Evolutionary conservation across 1,140 invertebrate species (phyloP).

Genomic region (Bombus breviceps): DNA sequence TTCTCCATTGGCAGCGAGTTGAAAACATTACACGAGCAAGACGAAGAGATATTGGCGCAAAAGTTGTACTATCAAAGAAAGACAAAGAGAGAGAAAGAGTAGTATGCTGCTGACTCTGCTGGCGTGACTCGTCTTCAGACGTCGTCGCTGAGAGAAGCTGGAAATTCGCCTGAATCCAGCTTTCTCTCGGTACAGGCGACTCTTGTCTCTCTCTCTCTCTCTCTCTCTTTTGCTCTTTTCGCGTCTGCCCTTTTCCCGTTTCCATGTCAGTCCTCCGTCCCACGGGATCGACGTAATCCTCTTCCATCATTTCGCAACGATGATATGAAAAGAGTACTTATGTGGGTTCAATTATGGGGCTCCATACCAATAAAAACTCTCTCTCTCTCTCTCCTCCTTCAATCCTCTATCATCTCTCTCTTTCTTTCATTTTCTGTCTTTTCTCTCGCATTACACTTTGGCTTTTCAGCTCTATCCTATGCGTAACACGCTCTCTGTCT

Average conservation of each 20-base stretch:
- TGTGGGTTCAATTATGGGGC: conserved; percentile 73
- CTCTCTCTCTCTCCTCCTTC: background rate
- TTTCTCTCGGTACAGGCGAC: background rate
- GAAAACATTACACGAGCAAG: conserved; percentile 28
- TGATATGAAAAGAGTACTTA: conserved; percentile 74
- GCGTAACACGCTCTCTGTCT: background rate
- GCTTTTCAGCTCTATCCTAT: background rate
- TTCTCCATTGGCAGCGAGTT: conserved; percentile 19
- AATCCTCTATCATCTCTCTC: background rate
- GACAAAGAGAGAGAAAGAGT: conserved; percentile 26
- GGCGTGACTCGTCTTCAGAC: conserved; percentile 52
- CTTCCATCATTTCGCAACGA: conserved; percentile 73
- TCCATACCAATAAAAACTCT: conserved; percentile 62
- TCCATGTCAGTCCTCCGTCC: conserved; percentile 50
- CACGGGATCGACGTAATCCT: conserved; percentile 73
- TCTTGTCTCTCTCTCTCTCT: conserved; percentile 35
- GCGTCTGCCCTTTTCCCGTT: conserved; percentile 32
- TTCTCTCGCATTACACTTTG: background rate
- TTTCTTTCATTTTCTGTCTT: background rate
- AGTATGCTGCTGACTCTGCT: conserved; percentile 66
- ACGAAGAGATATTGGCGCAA: conserved; percentile 65
- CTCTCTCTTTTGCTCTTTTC: conserved; percentile 29
- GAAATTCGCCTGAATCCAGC: conserved; percentile 32
- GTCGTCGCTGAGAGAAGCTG: conserved; percentile 50
- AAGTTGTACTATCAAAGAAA: conserved; percentile 42